Base-by-base conservation (phyloP, 2,113 vertebrate species). In the human (Homo sapiens) region DNA sequence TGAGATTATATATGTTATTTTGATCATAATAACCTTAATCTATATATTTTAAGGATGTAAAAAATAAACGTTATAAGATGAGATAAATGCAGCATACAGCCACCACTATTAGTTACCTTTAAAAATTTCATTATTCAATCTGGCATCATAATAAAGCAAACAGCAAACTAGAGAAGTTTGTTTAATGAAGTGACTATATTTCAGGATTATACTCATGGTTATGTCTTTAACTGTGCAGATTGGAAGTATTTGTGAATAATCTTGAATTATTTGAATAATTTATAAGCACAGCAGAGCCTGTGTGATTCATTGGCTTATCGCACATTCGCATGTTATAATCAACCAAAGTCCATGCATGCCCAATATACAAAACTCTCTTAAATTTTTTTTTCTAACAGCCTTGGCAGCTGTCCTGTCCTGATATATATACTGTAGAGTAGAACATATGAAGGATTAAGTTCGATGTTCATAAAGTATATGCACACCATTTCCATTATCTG, bases 131-230 rank as follows among this genome's bases (percentile, higher is more conserved):
- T 97, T 97, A 94, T 86, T 98, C 85, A 96, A 85, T 91, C 96
- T 97, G 80, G 82, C 73, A 98, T 96, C 81, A 96, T 97, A 98
- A 96, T 82, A 98, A 98, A 97, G 93, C 70, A 96, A 96, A 98
- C 10, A 89, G 83, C 66, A 98, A 98, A 97, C 43, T 84, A 98
- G 52, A 97, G 8, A 97, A 91, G 43, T 91, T 1, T 95, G 57
- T 89, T 91, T 94, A 97, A 98, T 96, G 66, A 98, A 98, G 48
- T 96, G 70, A 98, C 97, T 88, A 97, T 97, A 64, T 97, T 89
- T 82, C 75, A 97, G 93, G 93, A 98, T 97, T 98, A 98, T 93
- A 93, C 87, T 98, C 92, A 84, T 90, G 38, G 59, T 98, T 98
- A 98, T 50, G 55, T 87, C 86, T 98, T 98, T 90, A 98, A 97